Evolutionary conservation across 2,113 vertebrate genomes (phyloP).

Genomic region (Oreochromis tanganicae): DNA sequence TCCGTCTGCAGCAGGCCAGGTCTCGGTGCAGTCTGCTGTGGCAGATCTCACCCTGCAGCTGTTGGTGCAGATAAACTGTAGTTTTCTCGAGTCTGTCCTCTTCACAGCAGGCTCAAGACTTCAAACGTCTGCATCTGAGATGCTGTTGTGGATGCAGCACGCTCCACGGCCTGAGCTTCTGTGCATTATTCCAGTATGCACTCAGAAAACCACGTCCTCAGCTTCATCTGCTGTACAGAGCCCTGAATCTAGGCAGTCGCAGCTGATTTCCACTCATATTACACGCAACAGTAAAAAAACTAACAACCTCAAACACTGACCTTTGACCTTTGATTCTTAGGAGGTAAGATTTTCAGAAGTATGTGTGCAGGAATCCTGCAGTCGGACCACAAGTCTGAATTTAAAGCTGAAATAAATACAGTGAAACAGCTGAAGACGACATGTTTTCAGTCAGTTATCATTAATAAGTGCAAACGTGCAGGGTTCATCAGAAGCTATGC

Average conservation of each 20-base stretch:
- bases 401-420: neutral
- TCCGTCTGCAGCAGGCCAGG: neutral
- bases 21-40: neutral
- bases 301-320: neutral
- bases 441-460: neutral
- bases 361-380: neutral
- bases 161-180: neutral
- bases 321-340: neutral
- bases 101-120: neutral
- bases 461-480: neutral
- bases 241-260: neutral
- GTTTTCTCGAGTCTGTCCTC: neutral
- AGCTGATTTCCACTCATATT: neutral
- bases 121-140: neutral
- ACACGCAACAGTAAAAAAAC: neutral
- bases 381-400: neutral
- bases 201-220: neutral
- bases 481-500: neutral
- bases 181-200: neutral
- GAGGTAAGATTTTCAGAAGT: neutral
- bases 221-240: neutral
- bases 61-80: neutral
- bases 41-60: neutral
- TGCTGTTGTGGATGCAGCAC: neutral
- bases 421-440: neutral